Evolutionary conservation across 2,888 invertebrate genomes (phyloP).

Genomic region (Saturnia japonica): DNA sequence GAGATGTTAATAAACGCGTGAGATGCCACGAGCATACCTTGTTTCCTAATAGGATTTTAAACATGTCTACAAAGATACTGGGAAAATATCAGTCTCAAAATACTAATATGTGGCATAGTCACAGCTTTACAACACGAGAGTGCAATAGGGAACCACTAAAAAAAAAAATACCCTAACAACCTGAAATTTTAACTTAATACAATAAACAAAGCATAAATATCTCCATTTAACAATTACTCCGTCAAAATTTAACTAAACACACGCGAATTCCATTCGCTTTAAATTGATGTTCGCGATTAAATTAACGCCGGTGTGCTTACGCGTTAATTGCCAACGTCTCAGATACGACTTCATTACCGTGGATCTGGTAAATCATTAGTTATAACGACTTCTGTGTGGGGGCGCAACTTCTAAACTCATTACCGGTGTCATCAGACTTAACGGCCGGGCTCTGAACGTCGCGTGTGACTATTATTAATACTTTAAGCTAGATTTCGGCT

Average conservation of each 20-base stretch:
- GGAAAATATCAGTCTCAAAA: too few relatives aligned
- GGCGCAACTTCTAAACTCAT: constrained; percentile 27
- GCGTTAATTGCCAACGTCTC: constrained; percentile 41
- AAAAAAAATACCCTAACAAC: too few relatives aligned
- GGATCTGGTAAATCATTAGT: constrained; percentile 43
- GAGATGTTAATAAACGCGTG: too few relatives aligned
- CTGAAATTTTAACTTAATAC: neutral
- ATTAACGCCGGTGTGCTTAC: constrained; percentile 49
- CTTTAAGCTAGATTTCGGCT: constrained; percentile 10
- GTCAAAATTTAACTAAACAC: constrained; percentile 34
- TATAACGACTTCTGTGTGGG: constrained; percentile 21
- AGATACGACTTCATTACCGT: constrained; percentile 42
- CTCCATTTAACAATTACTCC: constrained; percentile 14
- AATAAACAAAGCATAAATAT: neutral
- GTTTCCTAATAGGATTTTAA: too few relatives aligned
- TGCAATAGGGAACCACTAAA: too few relatives aligned
- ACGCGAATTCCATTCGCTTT: constrained; percentile 24
- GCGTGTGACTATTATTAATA: constrained; percentile 9
- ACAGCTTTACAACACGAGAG: too few relatives aligned
- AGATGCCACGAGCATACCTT: too few relatives aligned
- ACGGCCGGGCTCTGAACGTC: constrained; percentile 10
- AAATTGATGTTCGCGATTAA: constrained; percentile 47
- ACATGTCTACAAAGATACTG: too few relatives aligned
- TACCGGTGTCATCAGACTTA: constrained; percentile 23
- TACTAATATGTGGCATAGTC: too few relatives aligned